These are phyloP conservation scores for Psittacula echo DNA, from an alignment of 2,797 vertebrate genomes.

Conservation along the genomic window DNA sequence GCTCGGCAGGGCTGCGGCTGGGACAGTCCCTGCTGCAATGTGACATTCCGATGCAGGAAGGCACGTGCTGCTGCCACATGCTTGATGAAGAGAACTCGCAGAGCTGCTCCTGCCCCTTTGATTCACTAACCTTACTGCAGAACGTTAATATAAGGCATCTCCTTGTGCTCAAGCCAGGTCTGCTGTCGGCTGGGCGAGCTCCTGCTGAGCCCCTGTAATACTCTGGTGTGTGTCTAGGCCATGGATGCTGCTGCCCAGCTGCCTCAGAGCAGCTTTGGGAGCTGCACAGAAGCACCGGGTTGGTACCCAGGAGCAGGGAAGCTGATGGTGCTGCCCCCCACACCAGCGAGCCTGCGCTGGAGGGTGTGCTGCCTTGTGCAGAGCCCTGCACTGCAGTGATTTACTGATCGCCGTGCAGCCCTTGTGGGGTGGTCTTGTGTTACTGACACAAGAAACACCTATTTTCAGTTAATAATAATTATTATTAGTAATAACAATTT, in stretches of 20 bases:
- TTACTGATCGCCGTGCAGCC: fast-evolving
- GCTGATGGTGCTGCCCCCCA: background rate
- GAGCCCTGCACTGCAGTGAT: background rate
- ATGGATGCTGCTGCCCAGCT: background rate
- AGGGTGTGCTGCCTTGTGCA: background rate
- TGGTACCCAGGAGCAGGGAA: background rate
- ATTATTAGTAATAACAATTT: background rate
- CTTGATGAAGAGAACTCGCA: background rate
- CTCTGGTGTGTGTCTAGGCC: background rate
- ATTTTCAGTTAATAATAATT: background rate
- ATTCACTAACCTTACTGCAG: background rate
- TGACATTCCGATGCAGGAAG: background rate
- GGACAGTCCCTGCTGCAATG: background rate
- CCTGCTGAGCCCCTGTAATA: no score
- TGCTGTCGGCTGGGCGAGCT: fast-evolving
- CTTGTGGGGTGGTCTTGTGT: background rate
- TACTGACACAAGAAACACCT: background rate
- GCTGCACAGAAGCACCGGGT: no score
- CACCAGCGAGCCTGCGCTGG: no score
- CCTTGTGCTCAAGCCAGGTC: fast-evolving
- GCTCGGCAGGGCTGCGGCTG: fast-evolving
- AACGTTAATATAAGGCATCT: fast-evolving
- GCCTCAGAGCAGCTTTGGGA: background rate
- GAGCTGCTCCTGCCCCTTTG: background rate
- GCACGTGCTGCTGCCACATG: background rate